Evolutionary conservation across 1,140 invertebrate genomes (phyloP).

Genomic region (Drosophila persimilis): DNA sequence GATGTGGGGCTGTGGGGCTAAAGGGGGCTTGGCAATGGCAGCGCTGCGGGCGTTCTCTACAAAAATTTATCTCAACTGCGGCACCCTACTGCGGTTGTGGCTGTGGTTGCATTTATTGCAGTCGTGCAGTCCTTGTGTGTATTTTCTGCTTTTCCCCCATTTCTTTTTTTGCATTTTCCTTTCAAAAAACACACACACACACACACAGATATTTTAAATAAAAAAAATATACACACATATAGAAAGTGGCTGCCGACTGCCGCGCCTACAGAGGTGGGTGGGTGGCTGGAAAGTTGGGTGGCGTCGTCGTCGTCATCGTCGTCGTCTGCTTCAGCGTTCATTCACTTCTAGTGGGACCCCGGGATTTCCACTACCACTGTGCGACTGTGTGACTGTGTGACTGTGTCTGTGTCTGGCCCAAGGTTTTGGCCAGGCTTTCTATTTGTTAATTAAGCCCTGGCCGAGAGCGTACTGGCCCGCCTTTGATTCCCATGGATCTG

Average conservation of each 20-base stretch:
- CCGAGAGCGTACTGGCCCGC: constrained; percentile 3
- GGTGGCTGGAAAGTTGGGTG: constrained; percentile 18
- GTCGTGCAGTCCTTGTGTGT: constrained; percentile 61
- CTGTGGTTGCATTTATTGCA: constrained; percentile 73
- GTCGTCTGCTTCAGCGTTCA: constrained; percentile 74
- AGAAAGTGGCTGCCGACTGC: constrained; percentile 69
- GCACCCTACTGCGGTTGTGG: constrained; percentile 48
- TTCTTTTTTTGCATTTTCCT: constrained; percentile 63
- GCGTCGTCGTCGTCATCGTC: constrained; percentile 16
- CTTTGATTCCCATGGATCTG: not conserved
- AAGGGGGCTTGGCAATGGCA: constrained; percentile 58
- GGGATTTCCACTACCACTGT: constrained; percentile 19
- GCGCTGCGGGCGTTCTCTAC: constrained; percentile 55
- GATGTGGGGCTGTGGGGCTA: not conserved
- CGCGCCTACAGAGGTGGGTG: constrained; percentile 57
- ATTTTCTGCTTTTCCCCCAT: constrained; percentile 31
- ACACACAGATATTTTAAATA: constrained; percentile 19
- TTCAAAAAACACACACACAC: constrained; percentile 57
- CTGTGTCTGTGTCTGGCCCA: constrained; percentile 64
- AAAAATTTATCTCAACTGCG: constrained; percentile 54
- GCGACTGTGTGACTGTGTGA: constrained; percentile 16
- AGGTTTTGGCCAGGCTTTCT: constrained; percentile 72
- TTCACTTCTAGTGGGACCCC: constrained; percentile 49
- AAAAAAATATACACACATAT: constrained; percentile 44
- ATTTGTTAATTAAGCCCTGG: constrained; percentile 75